phyloP scores from a whole-genome alignment of 2,797 vertebrate genomes.

The Cercopithecus neglectus region DNA sequence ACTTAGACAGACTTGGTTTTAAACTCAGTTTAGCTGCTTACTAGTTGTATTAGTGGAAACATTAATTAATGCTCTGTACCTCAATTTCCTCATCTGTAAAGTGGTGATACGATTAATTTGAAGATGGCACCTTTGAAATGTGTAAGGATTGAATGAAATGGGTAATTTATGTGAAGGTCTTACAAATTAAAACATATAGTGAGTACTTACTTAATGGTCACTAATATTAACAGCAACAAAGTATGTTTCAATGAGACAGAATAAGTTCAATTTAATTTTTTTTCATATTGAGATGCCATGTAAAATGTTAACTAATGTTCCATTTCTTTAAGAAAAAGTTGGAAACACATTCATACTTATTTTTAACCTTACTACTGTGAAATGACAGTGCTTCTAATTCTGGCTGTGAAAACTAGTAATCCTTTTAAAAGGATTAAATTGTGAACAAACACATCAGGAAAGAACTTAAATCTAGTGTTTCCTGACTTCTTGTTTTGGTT shows the following conservation, averaged over 20 bases:
- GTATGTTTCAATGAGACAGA: background rate
- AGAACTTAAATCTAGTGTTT: constrained; percentile 8
- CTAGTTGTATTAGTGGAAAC: background rate
- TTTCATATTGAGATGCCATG: constrained; percentile 25
- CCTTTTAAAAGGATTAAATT: constrained; percentile 50
- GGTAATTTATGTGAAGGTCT: background rate
- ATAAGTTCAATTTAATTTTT: background rate
- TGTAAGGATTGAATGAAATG: background rate
- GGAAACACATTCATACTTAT: background rate
- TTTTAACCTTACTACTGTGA: constrained; percentile 60
- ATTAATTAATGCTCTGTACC: background rate
- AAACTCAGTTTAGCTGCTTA: background rate
- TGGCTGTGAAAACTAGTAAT: background rate
- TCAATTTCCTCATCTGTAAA: constrained; percentile 12
- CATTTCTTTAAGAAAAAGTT: constrained; percentile 34
- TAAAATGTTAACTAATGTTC: constrained; percentile 49
- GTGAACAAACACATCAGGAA: constrained; percentile 7
- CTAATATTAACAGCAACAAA: background rate
- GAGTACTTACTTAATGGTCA: constrained; percentile 3
- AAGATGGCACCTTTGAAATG: background rate
- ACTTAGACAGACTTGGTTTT: background rate
- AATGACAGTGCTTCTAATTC: constrained; percentile 51
- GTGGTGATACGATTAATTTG: background rate
- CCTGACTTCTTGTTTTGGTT: constrained; percentile 7
- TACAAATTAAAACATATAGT: background rate